Evolutionary conservation across 2,888 invertebrate genomes (phyloP).

Genomic region (Zaprionus bogoriensis): DNA sequence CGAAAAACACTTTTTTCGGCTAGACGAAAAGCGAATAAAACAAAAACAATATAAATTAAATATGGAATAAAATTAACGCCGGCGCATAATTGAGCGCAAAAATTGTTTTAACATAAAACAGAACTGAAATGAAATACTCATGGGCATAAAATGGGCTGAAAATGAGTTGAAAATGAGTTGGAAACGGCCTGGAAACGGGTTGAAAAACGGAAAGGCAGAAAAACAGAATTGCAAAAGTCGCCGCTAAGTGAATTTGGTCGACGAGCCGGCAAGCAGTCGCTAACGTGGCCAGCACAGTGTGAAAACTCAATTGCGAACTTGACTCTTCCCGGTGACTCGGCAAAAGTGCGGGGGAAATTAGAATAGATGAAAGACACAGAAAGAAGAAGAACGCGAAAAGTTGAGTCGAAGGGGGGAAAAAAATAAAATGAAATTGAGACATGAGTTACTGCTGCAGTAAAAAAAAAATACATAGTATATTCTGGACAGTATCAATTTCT

Average conservation of each 20-base stretch:
- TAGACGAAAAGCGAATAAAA: not conserved
- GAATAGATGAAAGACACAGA: not conserved
- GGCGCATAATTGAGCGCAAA: constrained; percentile 58
- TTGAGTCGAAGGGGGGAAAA: too few species aligned
- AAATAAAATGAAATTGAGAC: too few species aligned
- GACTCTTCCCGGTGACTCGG: not conserved
- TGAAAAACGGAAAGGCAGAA: not conserved
- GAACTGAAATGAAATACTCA: constrained; percentile 26
- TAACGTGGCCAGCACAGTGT: not conserved
- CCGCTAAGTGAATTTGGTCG: constrained; percentile 9
- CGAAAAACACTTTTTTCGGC: not conserved
- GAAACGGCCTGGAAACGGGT: too few species aligned
- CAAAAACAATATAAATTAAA: not conserved
- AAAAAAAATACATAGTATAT: too few species aligned
- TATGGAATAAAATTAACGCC: constrained; percentile 47
- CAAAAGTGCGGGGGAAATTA: not conserved
- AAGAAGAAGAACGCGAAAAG: too few species aligned
- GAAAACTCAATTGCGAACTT: constrained; percentile 13
- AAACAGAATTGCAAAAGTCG: not conserved
- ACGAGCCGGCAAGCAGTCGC: constrained; percentile 1
- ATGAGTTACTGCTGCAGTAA: too few species aligned
- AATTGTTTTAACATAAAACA: constrained; percentile 38
- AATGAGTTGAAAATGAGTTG: constrained; percentile 10
- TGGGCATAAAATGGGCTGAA: constrained; percentile 11
- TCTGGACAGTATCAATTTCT: too few species aligned